Base-by-base conservation (phyloP, 2,113 vertebrate species). In the Psilopsiagon aymara region DNA sequence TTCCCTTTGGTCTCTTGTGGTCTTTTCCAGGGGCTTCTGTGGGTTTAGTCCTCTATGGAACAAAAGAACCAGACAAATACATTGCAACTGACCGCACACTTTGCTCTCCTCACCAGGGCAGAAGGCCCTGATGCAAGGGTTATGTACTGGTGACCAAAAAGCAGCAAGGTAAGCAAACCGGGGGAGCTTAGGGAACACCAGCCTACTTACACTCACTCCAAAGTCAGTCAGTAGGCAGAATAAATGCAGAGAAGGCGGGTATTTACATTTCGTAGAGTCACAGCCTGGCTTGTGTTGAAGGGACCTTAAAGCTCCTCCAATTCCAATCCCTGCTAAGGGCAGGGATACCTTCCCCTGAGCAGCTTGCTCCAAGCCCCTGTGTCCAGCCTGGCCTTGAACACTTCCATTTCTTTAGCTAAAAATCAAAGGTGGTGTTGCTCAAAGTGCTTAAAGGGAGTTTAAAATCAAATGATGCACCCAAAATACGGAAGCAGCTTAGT, bases 71-170 rank as follows among this genome's bases (percentile, higher is more conserved):
- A 82, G 57, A 53, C 1, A 53, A 43, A 84, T 1, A 11, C 2
- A 13, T 10, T 25, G 31, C 3, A 19, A 2, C 14, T 59, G 37
- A 2, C n/a, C 17, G 20, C 59, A 2, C 1, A 0, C 37, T 63
- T 82, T 19, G 10, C 13, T 82, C 20, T 19, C 59, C 16, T 53
- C 53, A 5, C 21, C 33, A 8, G 35, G 13, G 19, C 44, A 66
- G 7, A 25, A 10, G 43, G 53, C 28, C 73, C 62, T 0, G 2
- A 21, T 0, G 4, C 25, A 25, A 31, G 25, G 13, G 27, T 3
- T 53, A n/a, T 17, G 33, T 29, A 3, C 31, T 21, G 73, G 49
- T 11, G 35, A 20, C 28, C 51, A 52, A 47, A 64, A 35, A 49
- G 35, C 53, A 35, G 33, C 33, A 17, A 27, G 41, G 16, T n/a